Percentiles rank a stretch among this genome's conserved stretches.
These are phyloP conservation scores for Pachypanchax playfairii DNA, from an alignment of 2,113 vertebrate species.

Conservation along the genomic window DNA sequence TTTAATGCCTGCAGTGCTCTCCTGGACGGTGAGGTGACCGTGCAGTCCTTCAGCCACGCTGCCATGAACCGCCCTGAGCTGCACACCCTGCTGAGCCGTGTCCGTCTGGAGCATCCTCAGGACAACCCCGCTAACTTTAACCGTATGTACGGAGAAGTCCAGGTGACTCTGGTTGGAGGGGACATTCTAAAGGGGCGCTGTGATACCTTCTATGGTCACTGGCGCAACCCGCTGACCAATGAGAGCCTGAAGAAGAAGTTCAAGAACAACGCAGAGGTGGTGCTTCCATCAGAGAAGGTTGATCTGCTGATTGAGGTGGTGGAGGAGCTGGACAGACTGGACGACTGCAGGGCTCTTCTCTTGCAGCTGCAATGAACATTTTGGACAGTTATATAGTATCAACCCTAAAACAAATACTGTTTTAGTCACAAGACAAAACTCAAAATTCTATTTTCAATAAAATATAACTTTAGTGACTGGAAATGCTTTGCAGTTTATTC, in stretches of 20 bases:
- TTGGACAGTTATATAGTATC: no score
- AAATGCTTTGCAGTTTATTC: no score
- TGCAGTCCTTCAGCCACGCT: constrained; percentile 78
- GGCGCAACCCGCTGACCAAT: constrained; percentile 86
- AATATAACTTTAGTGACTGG: no score
- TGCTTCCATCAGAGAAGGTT: constrained; percentile 76
- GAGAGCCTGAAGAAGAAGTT: constrained; percentile 87
- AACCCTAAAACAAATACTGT: no score
- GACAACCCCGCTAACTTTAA: constrained; percentile 88
- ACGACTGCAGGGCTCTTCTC: constrained; percentile 70
- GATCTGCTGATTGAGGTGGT: constrained; percentile 83
- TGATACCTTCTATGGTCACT: constrained; percentile 90
- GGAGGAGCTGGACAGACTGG: constrained; percentile 64
- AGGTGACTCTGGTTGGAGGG: constrained; percentile 75
- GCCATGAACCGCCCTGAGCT: constrained; percentile 80
- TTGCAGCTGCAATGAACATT: constrained; percentile 74
- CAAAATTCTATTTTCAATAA: no score
- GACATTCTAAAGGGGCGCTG: constrained; percentile 82
- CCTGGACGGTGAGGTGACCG: constrained; percentile 83
- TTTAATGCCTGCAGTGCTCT: constrained; percentile 86
- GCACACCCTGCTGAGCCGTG: constrained; percentile 78
- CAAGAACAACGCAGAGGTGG: constrained; percentile 76
- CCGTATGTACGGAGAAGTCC: constrained; percentile 86
- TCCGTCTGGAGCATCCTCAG: constrained; percentile 84
- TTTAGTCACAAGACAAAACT: no score